Evolutionary conservation across 2,888 invertebrate species (phyloP).

Genomic region (Acanthosoma haemorrhoidale): DNA sequence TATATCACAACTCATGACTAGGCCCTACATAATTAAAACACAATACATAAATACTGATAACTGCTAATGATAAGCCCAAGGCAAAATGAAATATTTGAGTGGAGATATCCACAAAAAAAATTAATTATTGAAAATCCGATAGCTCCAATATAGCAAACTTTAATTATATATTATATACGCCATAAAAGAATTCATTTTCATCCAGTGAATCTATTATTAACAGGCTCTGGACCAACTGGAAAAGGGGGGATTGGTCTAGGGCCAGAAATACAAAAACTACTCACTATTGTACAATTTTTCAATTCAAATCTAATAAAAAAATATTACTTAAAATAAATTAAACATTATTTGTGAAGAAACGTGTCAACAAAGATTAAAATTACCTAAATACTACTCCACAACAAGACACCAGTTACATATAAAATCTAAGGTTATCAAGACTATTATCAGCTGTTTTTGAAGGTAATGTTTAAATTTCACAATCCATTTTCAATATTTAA

Average conservation of each 20-base stretch:
- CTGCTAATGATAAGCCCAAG: background rate
- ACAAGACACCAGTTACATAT: conserved; percentile 31
- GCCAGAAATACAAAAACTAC: conserved; percentile 26
- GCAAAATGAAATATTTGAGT: background rate
- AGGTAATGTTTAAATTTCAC: conserved; percentile 16
- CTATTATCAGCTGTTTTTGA: conserved; percentile 29
- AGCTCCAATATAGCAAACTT: background rate
- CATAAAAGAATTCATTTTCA: conserved; percentile 24
- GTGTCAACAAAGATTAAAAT: background rate
- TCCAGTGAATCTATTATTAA: conserved; percentile 42
- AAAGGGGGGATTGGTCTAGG: conserved; percentile 38
- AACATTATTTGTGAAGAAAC: background rate
- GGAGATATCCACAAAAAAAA: background rate
- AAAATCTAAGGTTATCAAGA: conserved; percentile 32
- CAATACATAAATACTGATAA: conserved; percentile 11
- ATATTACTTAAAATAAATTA: background rate
- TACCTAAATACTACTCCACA: conserved; percentile 30
- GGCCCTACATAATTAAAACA: conserved; percentile 19
- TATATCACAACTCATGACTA: conserved; percentile 52
- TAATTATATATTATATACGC: background rate
- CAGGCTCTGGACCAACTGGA: conserved; percentile 41
- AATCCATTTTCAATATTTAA: background rate
- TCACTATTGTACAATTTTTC: background rate
- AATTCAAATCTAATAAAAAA: background rate
- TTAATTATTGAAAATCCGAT: background rate